phyloP scores from a whole-genome alignment of 2,113 vertebrate genomes.

The Prunella himalayana region DNA sequence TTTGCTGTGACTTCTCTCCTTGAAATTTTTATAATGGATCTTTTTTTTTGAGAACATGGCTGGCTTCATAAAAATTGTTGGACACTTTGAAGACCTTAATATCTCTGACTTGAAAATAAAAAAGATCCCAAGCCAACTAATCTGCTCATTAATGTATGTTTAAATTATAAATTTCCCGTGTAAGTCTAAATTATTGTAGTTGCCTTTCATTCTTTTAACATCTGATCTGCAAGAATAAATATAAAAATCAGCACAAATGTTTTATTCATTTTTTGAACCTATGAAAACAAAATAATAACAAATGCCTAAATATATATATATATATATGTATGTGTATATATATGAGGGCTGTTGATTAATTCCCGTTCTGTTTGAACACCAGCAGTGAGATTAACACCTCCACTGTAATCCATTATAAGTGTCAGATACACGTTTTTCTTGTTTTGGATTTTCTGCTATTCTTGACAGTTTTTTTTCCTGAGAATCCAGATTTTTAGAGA shows the following conservation, averaged over 20 bases:
- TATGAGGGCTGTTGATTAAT: not conserved
- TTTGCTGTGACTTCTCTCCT: conserved; percentile 53
- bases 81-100: conserved; percentile 50
- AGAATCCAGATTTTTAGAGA: not conserved
- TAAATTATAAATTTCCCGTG: not conserved
- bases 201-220: not conserved
- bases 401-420: not conserved
- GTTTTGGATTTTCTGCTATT: not conserved
- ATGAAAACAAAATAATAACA: not conserved
- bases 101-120: conserved; percentile 50
- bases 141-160: conserved; percentile 20
- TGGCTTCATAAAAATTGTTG: conserved; percentile 26
- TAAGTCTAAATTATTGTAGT: not conserved
- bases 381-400: not conserved
- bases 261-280: not conserved
- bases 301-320: not conserved
- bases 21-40: conserved; percentile 59
- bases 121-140: not conserved
- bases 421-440: not conserved
- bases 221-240: not conserved
- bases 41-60: conserved; percentile 36
- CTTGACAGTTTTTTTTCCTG: not conserved
- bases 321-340: too few relatives aligned
- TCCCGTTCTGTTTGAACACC: not conserved
- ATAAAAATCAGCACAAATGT: not conserved